These are phyloP conservation scores for Microplitis mediator DNA, from an alignment of 1,140 invertebrate species.

Conservation along the genomic window DNA sequence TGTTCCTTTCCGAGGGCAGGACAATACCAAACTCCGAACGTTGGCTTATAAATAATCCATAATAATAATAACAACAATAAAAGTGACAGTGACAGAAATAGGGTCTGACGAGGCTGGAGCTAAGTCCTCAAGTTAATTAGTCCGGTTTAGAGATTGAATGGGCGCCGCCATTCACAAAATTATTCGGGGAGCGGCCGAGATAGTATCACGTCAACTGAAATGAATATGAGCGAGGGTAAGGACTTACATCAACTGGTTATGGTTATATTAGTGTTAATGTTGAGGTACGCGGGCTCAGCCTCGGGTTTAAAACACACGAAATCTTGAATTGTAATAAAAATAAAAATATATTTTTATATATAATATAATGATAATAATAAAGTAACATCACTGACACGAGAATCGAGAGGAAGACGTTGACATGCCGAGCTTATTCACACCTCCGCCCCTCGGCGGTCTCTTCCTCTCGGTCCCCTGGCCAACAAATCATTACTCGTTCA, in stretches of 20 bases:
- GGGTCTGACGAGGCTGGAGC: slow-evolving; percentile 32
- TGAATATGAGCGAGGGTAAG: slow-evolving; percentile 16
- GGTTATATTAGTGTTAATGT: slow-evolving; percentile 25
- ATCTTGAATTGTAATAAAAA: no score
- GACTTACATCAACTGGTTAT: slow-evolving; percentile 6
- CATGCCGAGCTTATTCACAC: slow-evolving; percentile 49
- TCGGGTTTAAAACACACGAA: neutral
- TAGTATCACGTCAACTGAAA: slow-evolving; percentile 14
- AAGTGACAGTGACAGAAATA: slow-evolving; percentile 36
- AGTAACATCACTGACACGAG: neutral
- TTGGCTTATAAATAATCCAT: neutral
- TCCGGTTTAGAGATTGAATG: slow-evolving; percentile 32
- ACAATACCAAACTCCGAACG: no score
- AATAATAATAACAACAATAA: slow-evolving; percentile 14
- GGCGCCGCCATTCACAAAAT: slow-evolving; percentile 36
- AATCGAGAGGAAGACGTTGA: slow-evolving; percentile 18
- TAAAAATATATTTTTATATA: no score
- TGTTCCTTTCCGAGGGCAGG: no score
- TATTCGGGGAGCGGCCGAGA: slow-evolving; percentile 35
- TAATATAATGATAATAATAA: neutral
- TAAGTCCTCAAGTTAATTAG: slow-evolving; percentile 48
- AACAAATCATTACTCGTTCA: slow-evolving; percentile 12
- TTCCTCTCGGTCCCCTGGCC: neutral
- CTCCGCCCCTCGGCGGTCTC: slow-evolving; percentile 41
- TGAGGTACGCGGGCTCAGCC: neutral